Evolutionary conservation across 2,797 vertebrate species (phyloP).

Genomic region (Argentina silus): DNA sequence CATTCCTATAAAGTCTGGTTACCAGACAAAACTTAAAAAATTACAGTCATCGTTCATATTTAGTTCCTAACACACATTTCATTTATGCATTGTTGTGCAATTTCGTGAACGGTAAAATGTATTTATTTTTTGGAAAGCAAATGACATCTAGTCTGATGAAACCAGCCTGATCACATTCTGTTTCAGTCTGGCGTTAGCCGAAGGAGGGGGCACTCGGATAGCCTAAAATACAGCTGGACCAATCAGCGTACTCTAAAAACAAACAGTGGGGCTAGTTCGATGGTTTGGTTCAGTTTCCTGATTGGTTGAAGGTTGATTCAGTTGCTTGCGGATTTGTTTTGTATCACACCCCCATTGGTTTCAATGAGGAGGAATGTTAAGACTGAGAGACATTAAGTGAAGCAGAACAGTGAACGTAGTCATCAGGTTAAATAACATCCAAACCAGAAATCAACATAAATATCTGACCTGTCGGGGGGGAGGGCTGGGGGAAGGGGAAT

Average conservation of each 20-base stretch:
- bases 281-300: too few relatives aligned
- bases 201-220: too few relatives aligned
- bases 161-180: too few relatives aligned
- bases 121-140: conserved; percentile 12
- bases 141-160: conserved; percentile 5
- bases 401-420: conserved; percentile 18
- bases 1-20: conserved; percentile 79
- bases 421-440: conserved; percentile 39
- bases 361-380: too few relatives aligned
- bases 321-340: too few relatives aligned
- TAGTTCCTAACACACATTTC: conserved; percentile 68
- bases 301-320: too few relatives aligned
- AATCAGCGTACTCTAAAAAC: too few relatives aligned
- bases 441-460: conserved; percentile 69
- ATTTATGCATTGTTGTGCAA: conserved; percentile 75
- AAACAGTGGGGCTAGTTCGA: too few relatives aligned
- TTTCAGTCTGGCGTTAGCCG: too few relatives aligned
- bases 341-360: too few relatives aligned
- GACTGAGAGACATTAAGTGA: too few relatives aligned
- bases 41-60: conserved; percentile 62
- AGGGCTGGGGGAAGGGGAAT: conserved; percentile 49
- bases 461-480: conserved; percentile 68
- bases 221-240: too few relatives aligned
- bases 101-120: conserved; percentile 47
- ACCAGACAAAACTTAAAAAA: conserved; percentile 85